phyloP scores from a whole-genome alignment of 2,888 invertebrate genomes.

The Cremastinae sp. region DNA sequence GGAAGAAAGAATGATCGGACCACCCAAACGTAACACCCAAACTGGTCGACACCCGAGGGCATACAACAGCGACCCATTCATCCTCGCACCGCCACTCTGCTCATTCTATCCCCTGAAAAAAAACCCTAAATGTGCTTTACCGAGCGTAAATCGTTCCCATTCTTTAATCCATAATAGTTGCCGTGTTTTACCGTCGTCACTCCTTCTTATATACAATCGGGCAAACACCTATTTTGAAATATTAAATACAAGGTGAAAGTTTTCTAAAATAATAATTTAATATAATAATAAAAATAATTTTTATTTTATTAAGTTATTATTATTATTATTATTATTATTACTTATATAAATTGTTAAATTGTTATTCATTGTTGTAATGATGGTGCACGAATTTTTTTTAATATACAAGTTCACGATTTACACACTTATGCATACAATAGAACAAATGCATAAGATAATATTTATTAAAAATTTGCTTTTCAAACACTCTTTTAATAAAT shows the following conservation, averaged over 20 bases:
- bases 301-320: conserved; percentile 61
- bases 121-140: conserved; percentile 72
- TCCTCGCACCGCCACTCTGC: conserved; percentile 62
- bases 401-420: too few relatives aligned
- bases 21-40: conserved; percentile 69
- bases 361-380: too few relatives aligned
- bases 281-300: too few relatives aligned
- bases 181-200: conserved; percentile 68
- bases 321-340: too few relatives aligned
- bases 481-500: too few relatives aligned
- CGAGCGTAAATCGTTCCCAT: conserved; percentile 78
- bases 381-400: too few relatives aligned
- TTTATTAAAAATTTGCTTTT: too few relatives aligned
- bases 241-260: neutral
- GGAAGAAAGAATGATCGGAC: conserved; percentile 59
- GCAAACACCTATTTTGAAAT: conserved; percentile 17
- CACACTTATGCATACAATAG: too few relatives aligned
- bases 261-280: neutral
- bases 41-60: conserved; percentile 75
- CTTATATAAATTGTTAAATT: too few relatives aligned
- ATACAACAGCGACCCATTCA: conserved; percentile 63
- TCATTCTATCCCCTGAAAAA: conserved; percentile 51
- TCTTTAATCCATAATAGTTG: conserved; percentile 75
- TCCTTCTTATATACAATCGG: conserved; percentile 64
- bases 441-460: too few relatives aligned